phyloP scores from a whole-genome alignment of 1,140 invertebrate genomes.

The Caenorhabditis elegans region DNA sequence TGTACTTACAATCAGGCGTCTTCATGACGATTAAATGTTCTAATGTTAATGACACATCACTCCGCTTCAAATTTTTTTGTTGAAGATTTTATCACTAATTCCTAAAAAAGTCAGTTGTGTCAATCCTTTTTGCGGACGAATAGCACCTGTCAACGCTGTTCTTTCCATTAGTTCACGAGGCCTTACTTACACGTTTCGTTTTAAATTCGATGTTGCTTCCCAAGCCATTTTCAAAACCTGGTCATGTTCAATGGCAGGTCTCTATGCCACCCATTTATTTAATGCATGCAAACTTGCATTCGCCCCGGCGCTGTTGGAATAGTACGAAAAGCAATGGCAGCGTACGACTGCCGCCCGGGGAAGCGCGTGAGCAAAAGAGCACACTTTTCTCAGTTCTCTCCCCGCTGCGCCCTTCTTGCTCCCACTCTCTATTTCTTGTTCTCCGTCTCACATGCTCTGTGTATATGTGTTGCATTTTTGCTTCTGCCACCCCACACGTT shows the following conservation, averaged over 20 bases:
- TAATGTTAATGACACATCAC: not conserved
- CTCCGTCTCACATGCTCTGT: not conserved
- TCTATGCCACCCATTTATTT: conserved; percentile 23
- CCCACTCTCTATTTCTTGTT: not conserved
- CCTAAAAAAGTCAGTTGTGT: too few species aligned
- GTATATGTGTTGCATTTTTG: conserved; percentile 28
- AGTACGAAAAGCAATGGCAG: conserved; percentile 27
- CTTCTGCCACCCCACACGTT: conserved; percentile 25
- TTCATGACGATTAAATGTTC: not conserved
- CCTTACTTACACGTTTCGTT: too few species aligned
- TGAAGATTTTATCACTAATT: too few species aligned
- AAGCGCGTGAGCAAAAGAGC: conserved; percentile 21
- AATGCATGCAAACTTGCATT: conserved; percentile 33
- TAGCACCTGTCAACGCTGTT: too few species aligned
- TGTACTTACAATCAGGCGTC: conserved; percentile 2
- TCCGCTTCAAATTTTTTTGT: not conserved
- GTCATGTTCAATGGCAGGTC: not conserved
- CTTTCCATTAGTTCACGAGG: too few species aligned
- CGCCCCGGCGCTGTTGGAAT: conserved; percentile 16
- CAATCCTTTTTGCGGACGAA: too few species aligned
- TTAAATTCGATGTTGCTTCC: too few species aligned
- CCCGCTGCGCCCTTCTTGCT: not conserved
- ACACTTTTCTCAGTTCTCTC: not conserved
- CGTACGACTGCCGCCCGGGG: conserved; percentile 3
- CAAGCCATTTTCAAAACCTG: not conserved